Evolutionary conservation across 2,797 vertebrate genomes (phyloP), one percentile per base, ranked within the genome.

Genomic region (Moxostoma hubbsi): DNA sequence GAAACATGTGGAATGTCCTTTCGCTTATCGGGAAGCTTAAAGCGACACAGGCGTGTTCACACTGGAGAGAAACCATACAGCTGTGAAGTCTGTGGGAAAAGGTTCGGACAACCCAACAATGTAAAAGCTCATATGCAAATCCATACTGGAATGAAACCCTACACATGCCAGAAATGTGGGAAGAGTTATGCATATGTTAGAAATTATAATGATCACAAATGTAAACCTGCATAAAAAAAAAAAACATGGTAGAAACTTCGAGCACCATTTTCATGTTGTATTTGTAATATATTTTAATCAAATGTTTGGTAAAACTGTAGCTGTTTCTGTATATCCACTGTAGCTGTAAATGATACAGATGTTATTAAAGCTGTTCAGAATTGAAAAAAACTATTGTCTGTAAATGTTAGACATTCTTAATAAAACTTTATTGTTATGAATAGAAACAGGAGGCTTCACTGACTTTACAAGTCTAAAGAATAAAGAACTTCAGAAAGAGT

Each of bases 51-150:
- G 58, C 86, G 86, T 1, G 75, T 85, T 43, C 86, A 88, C 76
- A 87, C 86, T 5, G 88, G 86, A 18, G 88, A 89, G 47, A 88
- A 86, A 58, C 88, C 88, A 8, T 94, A 92, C 0, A 89, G 90
- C n/a, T 94, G 94, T 13, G 1, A 87, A 36, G 88, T 87, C 73
- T 94, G 93, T 72, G 88, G 91, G 9, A 89, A 88, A 82, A 89
- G 83, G 82, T 94, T 94, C 81, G 92, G 92, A 81, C 93, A 94
- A 82, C 90, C 92, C 0, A 93, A 93, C 53, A 91, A 93, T 85
- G 89, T 94, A 9, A 94, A 94, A 85, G 91, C 92, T 0, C 94
- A 94, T 87, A 84, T 94, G 89, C 94, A 93, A 86, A 87, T 94
- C 61, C 94, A 94, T 86, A 93, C 91, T 0, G 93, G 93, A 0